These are phyloP conservation scores for Furcula furcula DNA, from an alignment of 2,888 invertebrate species.

Conservation along the genomic window DNA sequence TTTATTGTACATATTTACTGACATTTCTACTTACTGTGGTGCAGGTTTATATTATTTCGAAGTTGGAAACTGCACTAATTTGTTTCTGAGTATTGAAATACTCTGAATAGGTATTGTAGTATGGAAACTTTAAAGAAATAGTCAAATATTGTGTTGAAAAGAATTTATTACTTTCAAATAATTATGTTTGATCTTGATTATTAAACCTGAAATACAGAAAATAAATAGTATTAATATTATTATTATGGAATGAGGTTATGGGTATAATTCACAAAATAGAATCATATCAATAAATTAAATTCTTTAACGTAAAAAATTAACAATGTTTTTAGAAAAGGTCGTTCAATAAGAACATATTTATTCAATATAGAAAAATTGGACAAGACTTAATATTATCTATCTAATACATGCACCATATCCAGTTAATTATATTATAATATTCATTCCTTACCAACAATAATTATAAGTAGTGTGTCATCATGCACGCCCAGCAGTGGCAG, in stretches of 20 bases:
- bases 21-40: no score
- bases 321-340: neutral
- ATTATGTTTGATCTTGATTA: conserved; percentile 8
- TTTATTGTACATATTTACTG: no score
- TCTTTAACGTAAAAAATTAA: neutral
- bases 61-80: no score
- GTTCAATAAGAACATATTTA: no score
- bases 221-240: neutral
- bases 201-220: conserved; percentile 20
- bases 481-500: neutral
- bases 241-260: no score
- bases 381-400: neutral
- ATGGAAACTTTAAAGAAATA: no score
- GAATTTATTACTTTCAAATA: conserved; percentile 19
- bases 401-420: conserved; percentile 4
- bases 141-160: conserved; percentile 4
- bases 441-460: neutral
- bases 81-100: no score
- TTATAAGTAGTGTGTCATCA: neutral
- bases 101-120: no score
- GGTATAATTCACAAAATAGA: no score
- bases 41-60: no score
- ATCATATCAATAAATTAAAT: no score
- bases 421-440: no score
- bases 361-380: neutral